Evolutionary conservation across 2,888 invertebrate genomes (phyloP).

Genomic region (Ophion ventricosus): DNA sequence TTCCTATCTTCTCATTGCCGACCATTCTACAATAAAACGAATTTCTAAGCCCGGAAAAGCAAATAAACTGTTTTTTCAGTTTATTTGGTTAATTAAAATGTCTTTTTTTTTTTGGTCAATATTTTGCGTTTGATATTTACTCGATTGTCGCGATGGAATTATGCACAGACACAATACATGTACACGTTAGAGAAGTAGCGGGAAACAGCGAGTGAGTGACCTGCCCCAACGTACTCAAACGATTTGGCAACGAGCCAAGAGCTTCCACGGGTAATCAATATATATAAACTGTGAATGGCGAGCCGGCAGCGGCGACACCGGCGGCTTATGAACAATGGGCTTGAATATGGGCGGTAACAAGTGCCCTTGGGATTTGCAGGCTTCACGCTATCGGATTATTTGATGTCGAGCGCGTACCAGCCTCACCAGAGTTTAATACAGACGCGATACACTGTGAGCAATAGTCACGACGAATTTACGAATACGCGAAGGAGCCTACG

Average conservation of each 20-base stretch:
- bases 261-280: conserved; percentile 75
- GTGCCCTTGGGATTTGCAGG: conserved; percentile 48
- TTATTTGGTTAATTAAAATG: no score
- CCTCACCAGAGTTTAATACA: conserved; percentile 10
- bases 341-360: conserved; percentile 56
- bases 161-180: no score
- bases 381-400: conserved; percentile 58
- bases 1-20: no score
- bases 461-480: neutral
- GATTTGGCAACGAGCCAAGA: conserved; percentile 78
- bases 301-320: conserved; percentile 11
- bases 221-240: conserved; percentile 61
- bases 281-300: conserved; percentile 64
- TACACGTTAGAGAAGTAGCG: conserved; percentile 30
- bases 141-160: no score
- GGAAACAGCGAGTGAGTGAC: conserved; percentile 54
- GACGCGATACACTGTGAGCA: conserved; percentile 18
- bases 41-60: no score
- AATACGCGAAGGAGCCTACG: neutral
- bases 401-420: conserved; percentile 45
- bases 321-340: conserved; percentile 63
- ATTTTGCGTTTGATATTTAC: no score
- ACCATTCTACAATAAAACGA: no score
- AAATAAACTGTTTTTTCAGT: no score
- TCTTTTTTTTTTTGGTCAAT: neutral